Conservation (phyloP, 2,797 vertebrate genomes). For the Rallus crepitans region DNA sequence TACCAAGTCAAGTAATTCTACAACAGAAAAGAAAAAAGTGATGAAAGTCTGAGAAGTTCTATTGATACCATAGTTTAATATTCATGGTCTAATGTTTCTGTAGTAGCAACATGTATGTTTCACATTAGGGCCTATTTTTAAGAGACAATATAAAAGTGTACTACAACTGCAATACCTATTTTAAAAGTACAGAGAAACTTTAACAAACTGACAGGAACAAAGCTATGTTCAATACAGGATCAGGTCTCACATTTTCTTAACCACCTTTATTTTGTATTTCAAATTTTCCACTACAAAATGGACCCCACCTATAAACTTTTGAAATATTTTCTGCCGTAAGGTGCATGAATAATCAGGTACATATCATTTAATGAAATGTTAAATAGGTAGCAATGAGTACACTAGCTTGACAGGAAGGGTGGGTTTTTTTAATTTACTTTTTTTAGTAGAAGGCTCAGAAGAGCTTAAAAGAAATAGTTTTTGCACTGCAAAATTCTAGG, state of each 20-base stretch:
- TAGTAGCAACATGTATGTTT: background rate
- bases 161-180: background rate
- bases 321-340: too few species aligned
- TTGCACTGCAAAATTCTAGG: background rate
- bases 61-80: background rate
- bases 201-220: background rate
- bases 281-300: background rate
- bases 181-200: background rate
- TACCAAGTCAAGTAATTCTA: background rate
- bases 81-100: background rate
- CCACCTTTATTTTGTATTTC: background rate
- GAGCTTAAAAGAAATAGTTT: background rate
- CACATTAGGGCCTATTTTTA: background rate
- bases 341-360: too few species aligned
- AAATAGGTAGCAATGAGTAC: background rate
- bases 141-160: background rate
- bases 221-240: background rate
- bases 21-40: background rate
- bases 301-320: background rate
- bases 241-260: background rate
- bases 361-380: background rate
- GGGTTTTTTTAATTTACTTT: background rate
- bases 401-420: background rate
- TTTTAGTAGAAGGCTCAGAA: background rate
- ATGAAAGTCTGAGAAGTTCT: background rate